These are phyloP conservation scores for Rosalia funebris DNA, from an alignment of 2,888 invertebrate species.

Conservation along the genomic window DNA sequence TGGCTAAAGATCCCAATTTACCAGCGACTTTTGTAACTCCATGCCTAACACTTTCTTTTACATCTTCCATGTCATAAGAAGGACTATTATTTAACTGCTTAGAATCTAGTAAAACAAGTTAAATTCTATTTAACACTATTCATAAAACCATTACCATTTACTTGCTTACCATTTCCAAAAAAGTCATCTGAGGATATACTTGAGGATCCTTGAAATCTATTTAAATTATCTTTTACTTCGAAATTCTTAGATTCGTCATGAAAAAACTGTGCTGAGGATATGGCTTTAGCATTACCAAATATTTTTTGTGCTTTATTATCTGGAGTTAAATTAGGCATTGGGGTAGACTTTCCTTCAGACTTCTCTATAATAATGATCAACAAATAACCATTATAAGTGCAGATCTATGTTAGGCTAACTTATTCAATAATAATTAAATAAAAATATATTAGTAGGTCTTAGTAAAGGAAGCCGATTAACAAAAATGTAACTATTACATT, in stretches of 20 bases:
- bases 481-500: too few species aligned
- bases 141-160: background rate
- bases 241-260: conserved; percentile 74
- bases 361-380: too few species aligned
- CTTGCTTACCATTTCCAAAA: conserved; percentile 69
- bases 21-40: conserved; percentile 98
- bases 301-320: conserved; percentile 93
- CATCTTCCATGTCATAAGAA: conserved; percentile 90
- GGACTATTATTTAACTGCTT: conserved; percentile 56
- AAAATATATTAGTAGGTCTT: too few species aligned
- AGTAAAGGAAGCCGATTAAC: too few species aligned
- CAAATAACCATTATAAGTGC: too few species aligned
- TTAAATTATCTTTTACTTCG: conserved; percentile 70
- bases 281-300: conserved; percentile 96
- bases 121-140: background rate
- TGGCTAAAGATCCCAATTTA: conserved; percentile 93
- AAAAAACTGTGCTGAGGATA: conserved; percentile 97
- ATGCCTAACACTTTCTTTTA: conserved; percentile 95
- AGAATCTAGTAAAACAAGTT: conserved; percentile 33
- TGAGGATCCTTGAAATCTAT: conserved; percentile 89
- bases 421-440: too few species aligned
- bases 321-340: conserved; percentile 53
- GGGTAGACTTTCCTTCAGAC: conserved; percentile 20
- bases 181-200: conserved; percentile 97
- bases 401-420: too few species aligned